Conservation (phyloP, 2,888 invertebrate genomes). For the Ectemnius continuus region DNA sequence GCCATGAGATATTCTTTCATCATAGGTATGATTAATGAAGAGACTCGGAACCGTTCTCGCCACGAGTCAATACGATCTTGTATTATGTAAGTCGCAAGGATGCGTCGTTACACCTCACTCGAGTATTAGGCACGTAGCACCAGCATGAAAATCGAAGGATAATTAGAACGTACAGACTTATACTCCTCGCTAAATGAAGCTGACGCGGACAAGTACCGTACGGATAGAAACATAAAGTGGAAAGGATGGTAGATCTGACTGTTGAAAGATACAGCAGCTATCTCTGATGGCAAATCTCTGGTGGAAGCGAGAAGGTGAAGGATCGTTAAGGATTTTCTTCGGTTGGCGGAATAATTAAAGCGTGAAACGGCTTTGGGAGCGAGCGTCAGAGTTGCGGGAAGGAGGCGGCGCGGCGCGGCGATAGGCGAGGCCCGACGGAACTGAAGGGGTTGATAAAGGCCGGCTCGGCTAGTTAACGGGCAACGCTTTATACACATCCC, state of each 20-base stretch:
- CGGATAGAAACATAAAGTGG: background rate
- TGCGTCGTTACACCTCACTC: background rate
- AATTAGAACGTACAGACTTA: background rate
- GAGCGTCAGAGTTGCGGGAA: conserved; percentile 26
- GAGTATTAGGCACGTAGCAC: background rate
- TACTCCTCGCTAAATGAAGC: background rate
- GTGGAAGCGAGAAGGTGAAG: background rate
- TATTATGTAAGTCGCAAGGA: background rate
- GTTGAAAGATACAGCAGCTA: background rate
- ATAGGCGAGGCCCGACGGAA: conserved; percentile 64
- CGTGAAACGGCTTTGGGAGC: conserved; percentile 48
- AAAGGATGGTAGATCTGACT: background rate
- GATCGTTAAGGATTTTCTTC: conserved; percentile 40
- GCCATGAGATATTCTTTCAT: conserved; percentile 1
- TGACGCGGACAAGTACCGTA: background rate
- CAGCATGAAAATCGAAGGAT: background rate
- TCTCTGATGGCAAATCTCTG: no score
- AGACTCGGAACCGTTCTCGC: background rate
- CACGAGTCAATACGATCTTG: background rate
- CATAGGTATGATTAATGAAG: background rate
- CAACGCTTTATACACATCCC: conserved; percentile 63
- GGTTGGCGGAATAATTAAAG: conserved; percentile 57
- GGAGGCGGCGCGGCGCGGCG: conserved; percentile 55
- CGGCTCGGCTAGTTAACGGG: conserved; percentile 59
- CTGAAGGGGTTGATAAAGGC: conserved; percentile 73